These are phyloP conservation scores for Oreochromis aureus DNA, from an alignment of 2,113 vertebrate genomes.

Conservation along the genomic window DNA sequence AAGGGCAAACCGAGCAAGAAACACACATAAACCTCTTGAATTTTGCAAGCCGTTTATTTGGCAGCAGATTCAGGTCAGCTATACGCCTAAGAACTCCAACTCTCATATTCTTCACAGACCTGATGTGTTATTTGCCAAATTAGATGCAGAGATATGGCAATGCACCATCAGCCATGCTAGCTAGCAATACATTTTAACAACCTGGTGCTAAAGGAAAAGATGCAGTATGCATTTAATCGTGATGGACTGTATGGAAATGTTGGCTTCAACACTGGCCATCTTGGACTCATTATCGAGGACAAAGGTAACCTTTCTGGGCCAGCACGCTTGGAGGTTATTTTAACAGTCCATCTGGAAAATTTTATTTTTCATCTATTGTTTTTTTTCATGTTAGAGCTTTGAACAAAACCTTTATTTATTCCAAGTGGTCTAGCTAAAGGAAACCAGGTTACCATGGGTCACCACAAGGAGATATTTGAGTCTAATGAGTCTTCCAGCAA, in stretches of 20 bases:
- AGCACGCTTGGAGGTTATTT: constrained; percentile 46
- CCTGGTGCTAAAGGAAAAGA: constrained; percentile 13
- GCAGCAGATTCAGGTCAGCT: background rate
- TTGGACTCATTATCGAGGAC: constrained; percentile 45
- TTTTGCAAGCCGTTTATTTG: constrained; percentile 11
- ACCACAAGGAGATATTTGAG: constrained; percentile 39
- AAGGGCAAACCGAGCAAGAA: background rate
- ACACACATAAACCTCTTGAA: background rate
- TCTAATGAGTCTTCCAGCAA: constrained; percentile 49
- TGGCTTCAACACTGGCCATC: constrained; percentile 23
- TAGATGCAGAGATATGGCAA: constrained; percentile 49
- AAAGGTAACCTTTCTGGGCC: constrained; percentile 22
- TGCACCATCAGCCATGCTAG: constrained; percentile 11
- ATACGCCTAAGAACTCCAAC: background rate
- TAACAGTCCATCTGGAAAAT: constrained; percentile 53
- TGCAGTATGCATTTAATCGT: constrained; percentile 18
- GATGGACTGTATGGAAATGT: constrained; percentile 43
- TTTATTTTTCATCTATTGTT: constrained; percentile 46
- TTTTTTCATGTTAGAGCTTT: constrained; percentile 12
- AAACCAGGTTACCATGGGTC: constrained; percentile 51
- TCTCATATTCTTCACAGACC: background rate
- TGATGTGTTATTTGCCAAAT: constrained; percentile 15
- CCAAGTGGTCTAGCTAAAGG: constrained; percentile 32
- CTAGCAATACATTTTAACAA: constrained; percentile 6
- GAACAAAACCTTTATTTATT: constrained; percentile 42